A percentile compares a stretch with the other conserved stretches of the same genome.
Conservation (phyloP, 2,797 vertebrate species). For the Notolepis coatsorum region DNA sequence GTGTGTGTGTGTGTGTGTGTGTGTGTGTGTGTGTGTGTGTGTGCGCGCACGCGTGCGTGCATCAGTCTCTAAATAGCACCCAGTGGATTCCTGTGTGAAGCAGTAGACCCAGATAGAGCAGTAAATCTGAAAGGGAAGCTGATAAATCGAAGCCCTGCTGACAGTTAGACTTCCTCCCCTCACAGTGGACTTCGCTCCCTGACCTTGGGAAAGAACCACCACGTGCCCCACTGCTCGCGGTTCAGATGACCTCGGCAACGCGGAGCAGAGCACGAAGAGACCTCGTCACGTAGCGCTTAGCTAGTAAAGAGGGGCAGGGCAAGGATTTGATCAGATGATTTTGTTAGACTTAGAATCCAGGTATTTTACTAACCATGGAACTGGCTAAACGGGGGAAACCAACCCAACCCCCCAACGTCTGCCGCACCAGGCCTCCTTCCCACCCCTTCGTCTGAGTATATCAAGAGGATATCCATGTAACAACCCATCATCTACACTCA, state of each 20-base stretch:
- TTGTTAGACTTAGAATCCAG: too few relatives aligned
- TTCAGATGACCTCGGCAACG: conserved; percentile 25
- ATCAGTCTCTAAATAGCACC: conserved; percentile 19
- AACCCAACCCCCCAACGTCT: conserved; percentile 3
- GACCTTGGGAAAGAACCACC: conserved; percentile 57
- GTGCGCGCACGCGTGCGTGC: neutral
- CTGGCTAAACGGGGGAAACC: too few relatives aligned
- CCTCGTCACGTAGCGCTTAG: conserved; percentile 7
- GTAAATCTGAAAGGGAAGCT: conserved; percentile 60
- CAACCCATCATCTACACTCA: too few relatives aligned
- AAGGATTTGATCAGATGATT: too few relatives aligned
- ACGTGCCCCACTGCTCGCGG: conserved; percentile 34
- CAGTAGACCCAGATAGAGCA: conserved; percentile 29
- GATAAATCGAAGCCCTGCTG: conserved; percentile 59
- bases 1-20: neutral
- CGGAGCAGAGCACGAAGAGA: conserved; percentile 14
- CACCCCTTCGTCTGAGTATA: conserved; percentile 56
- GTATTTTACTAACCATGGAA: too few relatives aligned
- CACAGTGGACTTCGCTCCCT: conserved; percentile 45
- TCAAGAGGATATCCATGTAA: too few relatives aligned
- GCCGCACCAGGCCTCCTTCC: conserved; percentile 13
- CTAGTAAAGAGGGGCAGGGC: too few relatives aligned
- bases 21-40: neutral
- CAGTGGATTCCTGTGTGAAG: conserved; percentile 45
- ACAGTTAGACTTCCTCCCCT: conserved; percentile 67